Evolutionary conservation across 1,140 invertebrate species (phyloP).

Genomic region (Drosophila persimilis): DNA sequence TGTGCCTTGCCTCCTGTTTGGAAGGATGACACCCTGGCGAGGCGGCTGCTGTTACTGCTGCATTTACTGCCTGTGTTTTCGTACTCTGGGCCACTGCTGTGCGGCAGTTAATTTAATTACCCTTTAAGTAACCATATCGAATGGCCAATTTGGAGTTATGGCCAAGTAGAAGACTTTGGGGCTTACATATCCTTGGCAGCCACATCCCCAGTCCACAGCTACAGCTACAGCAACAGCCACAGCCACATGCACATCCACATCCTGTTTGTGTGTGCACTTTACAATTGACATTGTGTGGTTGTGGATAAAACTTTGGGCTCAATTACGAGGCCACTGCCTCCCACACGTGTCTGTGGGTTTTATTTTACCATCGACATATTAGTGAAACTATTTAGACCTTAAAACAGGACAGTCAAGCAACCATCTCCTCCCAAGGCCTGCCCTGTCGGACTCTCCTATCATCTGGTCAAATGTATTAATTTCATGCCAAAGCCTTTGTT

Average conservation of each 20-base stretch:
- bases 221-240: background rate
- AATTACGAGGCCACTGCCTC: slow-evolving; percentile 54
- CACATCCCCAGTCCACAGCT: background rate
- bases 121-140: slow-evolving; percentile 82
- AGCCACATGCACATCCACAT: slow-evolving; percentile 2
- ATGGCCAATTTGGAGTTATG: slow-evolving; percentile 71
- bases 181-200: slow-evolving; percentile 19
- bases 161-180: slow-evolving; percentile 18
- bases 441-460: slow-evolving; percentile 20
- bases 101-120: slow-evolving; percentile 80
- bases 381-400: slow-evolving; percentile 68
- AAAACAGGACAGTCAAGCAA: slow-evolving; percentile 12
- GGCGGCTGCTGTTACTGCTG: slow-evolving; percentile 21
- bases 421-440: background rate
- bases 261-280: slow-evolving; percentile 54
- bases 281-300: slow-evolving; percentile 45
- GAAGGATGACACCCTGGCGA: slow-evolving; percentile 56
- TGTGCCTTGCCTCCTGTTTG: slow-evolving; percentile 22
- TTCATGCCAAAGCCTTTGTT: slow-evolving; percentile 53
- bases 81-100: slow-evolving; percentile 29
- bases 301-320: slow-evolving; percentile 42
- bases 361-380: slow-evolving; percentile 71
- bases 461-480: slow-evolving; percentile 53
- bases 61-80: background rate
- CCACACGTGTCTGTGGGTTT: slow-evolving; percentile 63